phyloP scores from a whole-genome alignment of 2,888 invertebrate genomes.

The Aradus depressus region DNA sequence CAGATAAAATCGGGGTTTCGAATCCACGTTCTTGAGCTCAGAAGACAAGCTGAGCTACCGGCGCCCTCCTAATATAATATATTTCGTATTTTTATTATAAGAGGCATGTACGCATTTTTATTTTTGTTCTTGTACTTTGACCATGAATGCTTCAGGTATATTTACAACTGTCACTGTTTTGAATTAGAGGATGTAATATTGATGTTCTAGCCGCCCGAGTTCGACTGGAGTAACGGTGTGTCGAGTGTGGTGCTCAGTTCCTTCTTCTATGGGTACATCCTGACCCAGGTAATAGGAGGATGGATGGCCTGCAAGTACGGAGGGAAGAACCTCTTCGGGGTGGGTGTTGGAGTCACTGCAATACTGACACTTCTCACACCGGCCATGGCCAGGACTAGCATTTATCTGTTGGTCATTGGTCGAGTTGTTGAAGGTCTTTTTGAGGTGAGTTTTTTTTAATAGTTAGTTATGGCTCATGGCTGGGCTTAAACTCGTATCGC shows the following conservation, averaged over 20 bases:
- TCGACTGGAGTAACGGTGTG: constrained; percentile 36
- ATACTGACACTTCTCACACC: constrained; percentile 40
- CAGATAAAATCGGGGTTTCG: too few relatives aligned
- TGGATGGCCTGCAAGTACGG: constrained; percentile 41
- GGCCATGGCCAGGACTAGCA: constrained; percentile 36
- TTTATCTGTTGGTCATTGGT: constrained; percentile 35
- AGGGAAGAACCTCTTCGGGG: constrained; percentile 40
- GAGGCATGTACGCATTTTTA: too few relatives aligned
- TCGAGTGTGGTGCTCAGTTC: constrained; percentile 38
- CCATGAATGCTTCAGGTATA: too few relatives aligned
- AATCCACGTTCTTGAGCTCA: too few relatives aligned
- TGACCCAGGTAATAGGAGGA: constrained; percentile 40
- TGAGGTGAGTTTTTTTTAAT: constrained; percentile 36
- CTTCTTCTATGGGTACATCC: constrained; percentile 41
- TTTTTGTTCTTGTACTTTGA: too few relatives aligned
- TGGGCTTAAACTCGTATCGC: too few relatives aligned
- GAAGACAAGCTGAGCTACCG: too few relatives aligned
- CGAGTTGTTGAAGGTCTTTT: constrained; percentile 40
- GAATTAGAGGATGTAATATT: background rate
- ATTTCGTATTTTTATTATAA: too few relatives aligned
- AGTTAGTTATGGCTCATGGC: too few relatives aligned
- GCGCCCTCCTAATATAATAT: too few relatives aligned
- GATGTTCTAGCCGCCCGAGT: constrained; percentile 32
- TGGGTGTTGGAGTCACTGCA: constrained; percentile 37
- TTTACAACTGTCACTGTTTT: background rate